These are phyloP conservation scores for Pristionchus entomophagus DNA, from an alignment of 2,888 invertebrate species.

Conservation along the genomic window DNA sequence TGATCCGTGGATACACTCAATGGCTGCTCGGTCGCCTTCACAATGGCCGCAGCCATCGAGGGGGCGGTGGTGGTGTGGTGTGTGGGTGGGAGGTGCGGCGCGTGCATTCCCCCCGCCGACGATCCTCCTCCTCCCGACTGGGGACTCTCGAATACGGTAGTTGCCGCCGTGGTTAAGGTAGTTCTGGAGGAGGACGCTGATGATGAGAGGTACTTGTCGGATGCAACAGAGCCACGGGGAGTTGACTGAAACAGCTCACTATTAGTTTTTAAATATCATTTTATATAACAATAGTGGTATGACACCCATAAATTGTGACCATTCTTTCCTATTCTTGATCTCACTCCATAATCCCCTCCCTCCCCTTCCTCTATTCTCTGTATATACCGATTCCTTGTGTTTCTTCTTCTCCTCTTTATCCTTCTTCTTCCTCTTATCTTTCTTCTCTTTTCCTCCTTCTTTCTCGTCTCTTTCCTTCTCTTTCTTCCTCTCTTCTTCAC, in stretches of 20 bases:
- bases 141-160: slow-evolving; percentile 17
- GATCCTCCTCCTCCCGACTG: neutral
- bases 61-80: neutral
- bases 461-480: neutral
- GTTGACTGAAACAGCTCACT: neutral
- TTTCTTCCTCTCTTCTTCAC: neutral
- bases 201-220: neutral
- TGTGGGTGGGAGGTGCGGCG: slow-evolving; percentile 14
- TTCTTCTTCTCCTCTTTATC: slow-evolving; percentile 29
- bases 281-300: too few species aligned
- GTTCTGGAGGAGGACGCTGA: neutral
- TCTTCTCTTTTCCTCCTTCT: slow-evolving; percentile 19
- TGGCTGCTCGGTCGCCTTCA: neutral
- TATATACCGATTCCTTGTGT: neutral
- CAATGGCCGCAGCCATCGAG: neutral
- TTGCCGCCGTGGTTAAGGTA: neutral
- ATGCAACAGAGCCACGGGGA: neutral
- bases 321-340: too few species aligned
- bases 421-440: slow-evolving; percentile 8
- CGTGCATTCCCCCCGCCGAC: neutral
- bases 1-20: neutral
- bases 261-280: too few species aligned
- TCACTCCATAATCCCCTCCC: too few species aligned
- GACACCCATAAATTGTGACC: too few species aligned
- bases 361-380: too few species aligned